Evolutionary conservation across 2,888 invertebrate genomes (phyloP).

Genomic region (Ennomos erosarius): DNA sequence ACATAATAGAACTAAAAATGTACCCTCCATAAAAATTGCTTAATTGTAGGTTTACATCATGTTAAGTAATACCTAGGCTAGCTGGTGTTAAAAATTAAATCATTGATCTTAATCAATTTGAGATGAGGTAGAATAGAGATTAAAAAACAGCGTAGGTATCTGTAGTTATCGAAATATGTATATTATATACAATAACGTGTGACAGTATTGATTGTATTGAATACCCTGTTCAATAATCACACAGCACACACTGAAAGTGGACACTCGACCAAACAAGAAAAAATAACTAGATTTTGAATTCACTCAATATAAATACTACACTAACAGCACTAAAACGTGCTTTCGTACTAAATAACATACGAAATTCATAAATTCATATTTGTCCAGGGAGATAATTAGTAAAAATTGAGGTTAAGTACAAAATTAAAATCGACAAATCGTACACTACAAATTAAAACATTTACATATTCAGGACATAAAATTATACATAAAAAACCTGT

Average conservation of each 20-base stretch:
- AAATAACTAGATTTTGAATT: slow-evolving; percentile 23
- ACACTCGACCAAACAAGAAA: slow-evolving; percentile 14
- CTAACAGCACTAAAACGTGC: slow-evolving; percentile 67
- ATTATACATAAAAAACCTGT: slow-evolving; percentile 32
- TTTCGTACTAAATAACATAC: slow-evolving; percentile 32
- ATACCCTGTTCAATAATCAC: background rate
- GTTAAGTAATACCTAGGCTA: no score
- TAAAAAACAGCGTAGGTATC: no score
- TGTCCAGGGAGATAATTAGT: slow-evolving; percentile 23
- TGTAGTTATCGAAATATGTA: no score
- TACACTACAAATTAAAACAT: slow-evolving; percentile 17
- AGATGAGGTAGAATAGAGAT: no score
- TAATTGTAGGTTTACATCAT: no score
- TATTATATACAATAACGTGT: no score
- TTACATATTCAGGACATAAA: slow-evolving; percentile 14
- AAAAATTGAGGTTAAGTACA: slow-evolving; percentile 16
- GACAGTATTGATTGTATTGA: no score
- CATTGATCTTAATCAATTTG: no score
- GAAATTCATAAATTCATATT: slow-evolving; percentile 31
- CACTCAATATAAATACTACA: slow-evolving; percentile 39
- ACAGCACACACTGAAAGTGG: slow-evolving; percentile 9
- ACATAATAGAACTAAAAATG: no score
- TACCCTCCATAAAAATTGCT: no score
- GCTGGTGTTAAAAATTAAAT: no score
- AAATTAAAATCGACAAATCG: slow-evolving; percentile 20